Base-by-base conservation (phyloP, 2,888 invertebrate species). In the Acheta domesticus region DNA sequence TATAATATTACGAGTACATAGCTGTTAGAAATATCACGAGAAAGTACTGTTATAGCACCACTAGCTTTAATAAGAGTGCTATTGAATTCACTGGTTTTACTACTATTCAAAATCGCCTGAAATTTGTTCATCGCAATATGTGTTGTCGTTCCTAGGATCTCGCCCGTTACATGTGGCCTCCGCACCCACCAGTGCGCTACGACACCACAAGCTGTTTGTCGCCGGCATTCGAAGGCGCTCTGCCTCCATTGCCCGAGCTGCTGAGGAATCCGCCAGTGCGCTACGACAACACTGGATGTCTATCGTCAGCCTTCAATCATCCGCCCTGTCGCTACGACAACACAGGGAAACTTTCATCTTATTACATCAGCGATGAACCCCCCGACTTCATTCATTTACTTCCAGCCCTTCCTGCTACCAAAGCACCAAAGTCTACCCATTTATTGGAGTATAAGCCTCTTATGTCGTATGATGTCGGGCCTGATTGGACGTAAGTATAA, bases 341-440 rank as follows among this genome's bases (percentile, higher is more conserved):
- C 11, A 78, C 78, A 4, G 78, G 78, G 5, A 20, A 19, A 12
- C 20, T 78, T 12, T 78, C 78, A 49, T 78, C 19, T 88, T 86
- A 81, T 87, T 62, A 62, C 62, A n/a, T 19, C 14, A n/a, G n/a
- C 14, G 62, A 62, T 16, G 16, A 19, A 19, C n/a, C n/a, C 4
- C 16, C 14, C 16, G 62, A 62, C 16, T 14, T 14, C n/a, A 62
- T 62, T n/a, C 16, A 62, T 11, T 14, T 14, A 14, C 62, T 62
- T 62, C 16, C 16, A 14, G 62, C 16, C 16, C 36, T 36, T 36
- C 36, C 36, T 8, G 62, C 14, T 4, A 62, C 14, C 16, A 14
- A 62, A 62, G 62, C 16, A 62, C 62, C 62, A 3, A n/a, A 62
- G 62, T 62, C 62, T n/a, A n/a, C n/a, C 11, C 62, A 62, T 8